Conservation (phyloP, 1,140 invertebrate genomes). For the Bathynomus jamesi region DNA sequence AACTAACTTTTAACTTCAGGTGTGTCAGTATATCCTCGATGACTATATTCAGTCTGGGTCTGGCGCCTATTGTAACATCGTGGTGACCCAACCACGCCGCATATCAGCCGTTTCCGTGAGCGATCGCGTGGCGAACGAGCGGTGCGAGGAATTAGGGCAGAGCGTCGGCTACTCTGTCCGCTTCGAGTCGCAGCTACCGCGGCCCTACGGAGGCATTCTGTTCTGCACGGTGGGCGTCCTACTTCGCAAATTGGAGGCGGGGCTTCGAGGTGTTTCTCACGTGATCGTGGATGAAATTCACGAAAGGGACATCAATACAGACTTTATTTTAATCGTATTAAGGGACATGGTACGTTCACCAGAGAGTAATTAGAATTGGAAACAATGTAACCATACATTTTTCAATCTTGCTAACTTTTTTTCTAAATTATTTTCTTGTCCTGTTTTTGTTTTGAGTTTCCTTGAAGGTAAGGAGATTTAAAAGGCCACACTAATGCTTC, state of each 20-base stretch:
- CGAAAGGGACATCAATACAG: slow-evolving; percentile 91
- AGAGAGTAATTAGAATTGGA: too few relatives aligned
- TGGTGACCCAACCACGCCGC: slow-evolving; percentile 86
- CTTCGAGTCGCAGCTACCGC: slow-evolving; percentile 78
- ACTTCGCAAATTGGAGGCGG: slow-evolving; percentile 78
- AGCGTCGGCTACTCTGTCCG: slow-evolving; percentile 55
- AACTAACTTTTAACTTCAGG: too few relatives aligned
- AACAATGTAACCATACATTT: too few relatives aligned
- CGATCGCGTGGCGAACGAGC: slow-evolving; percentile 77
- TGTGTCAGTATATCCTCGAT: slow-evolving; percentile 94
- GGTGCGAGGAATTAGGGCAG: slow-evolving; percentile 74
- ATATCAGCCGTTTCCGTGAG: slow-evolving; percentile 92
- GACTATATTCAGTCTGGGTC: slow-evolving; percentile 80
- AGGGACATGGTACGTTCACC: slow-evolving; percentile 74
- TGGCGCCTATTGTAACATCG: slow-evolving; percentile 74
- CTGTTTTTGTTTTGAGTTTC: background rate
- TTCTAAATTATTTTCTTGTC: too few relatives aligned
- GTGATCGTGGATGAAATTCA: slow-evolving; percentile 96
- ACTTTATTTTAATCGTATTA: slow-evolving; percentile 89
- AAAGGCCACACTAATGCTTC: background rate
- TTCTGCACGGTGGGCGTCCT: slow-evolving; percentile 94
- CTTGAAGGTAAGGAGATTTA: background rate
- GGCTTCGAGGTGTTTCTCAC: slow-evolving; percentile 77
- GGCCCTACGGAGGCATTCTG: slow-evolving; percentile 83
- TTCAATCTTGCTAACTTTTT: too few relatives aligned